Evolutionary conservation across 2,797 vertebrate species (phyloP).

Genomic region (Pygocentrus nattereri): DNA sequence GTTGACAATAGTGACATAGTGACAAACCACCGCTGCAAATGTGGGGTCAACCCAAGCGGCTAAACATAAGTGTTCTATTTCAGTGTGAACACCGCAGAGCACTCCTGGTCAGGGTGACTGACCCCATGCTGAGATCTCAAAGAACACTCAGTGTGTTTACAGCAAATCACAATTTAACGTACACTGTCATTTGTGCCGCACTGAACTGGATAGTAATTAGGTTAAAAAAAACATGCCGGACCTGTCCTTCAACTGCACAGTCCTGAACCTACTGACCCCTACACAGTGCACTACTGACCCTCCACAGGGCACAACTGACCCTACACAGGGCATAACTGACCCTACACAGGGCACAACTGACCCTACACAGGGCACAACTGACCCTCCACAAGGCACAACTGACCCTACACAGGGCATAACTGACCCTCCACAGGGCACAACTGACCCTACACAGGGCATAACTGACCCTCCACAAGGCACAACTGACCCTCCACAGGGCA

Average conservation of each 20-base stretch:
- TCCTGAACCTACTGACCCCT: no score
- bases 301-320: no score
- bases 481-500: no score
- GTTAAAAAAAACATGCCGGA: background rate
- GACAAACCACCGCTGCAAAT: constrained; percentile 49
- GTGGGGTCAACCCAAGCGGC: constrained; percentile 57
- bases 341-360: no score
- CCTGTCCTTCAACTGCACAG: background rate
- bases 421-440: no score
- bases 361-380: no score
- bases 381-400: no score
- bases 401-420: no score
- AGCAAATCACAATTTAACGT: background rate
- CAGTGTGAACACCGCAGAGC: constrained; percentile 57
- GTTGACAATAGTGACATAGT: constrained; percentile 3
- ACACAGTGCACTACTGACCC: no score
- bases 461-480: no score
- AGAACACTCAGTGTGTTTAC: background rate
- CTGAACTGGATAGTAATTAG: background rate
- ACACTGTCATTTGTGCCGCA: background rate
- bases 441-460: no score
- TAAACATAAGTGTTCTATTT: constrained; percentile 78
- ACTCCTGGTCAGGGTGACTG: background rate
- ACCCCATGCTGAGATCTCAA: background rate
- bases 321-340: no score